These are phyloP conservation scores for Drosophila percnosoma DNA, from an alignment of 2,888 invertebrate species.

Conservation along the genomic window DNA sequence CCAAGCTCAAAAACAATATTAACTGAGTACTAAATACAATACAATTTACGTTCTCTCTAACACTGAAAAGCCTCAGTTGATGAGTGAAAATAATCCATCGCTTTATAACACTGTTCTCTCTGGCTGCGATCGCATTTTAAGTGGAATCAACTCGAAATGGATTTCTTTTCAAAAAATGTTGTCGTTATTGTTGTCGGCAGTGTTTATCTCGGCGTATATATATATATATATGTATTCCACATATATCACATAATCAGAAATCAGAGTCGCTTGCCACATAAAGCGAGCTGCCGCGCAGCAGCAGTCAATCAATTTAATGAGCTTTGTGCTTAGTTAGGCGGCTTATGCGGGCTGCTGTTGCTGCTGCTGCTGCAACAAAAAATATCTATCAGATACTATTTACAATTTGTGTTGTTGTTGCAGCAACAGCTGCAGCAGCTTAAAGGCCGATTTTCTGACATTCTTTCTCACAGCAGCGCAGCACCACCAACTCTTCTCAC, in stretches of 20 bases:
- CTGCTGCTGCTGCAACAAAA: slow-evolving; percentile 16
- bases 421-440: slow-evolving; percentile 35
- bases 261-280: slow-evolving; percentile 30
- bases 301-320: slow-evolving; percentile 65
- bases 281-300: slow-evolving; percentile 12
- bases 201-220: neutral
- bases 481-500: slow-evolving; percentile 30
- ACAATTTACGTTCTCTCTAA: neutral
- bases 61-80: neutral
- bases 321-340: slow-evolving; percentile 33
- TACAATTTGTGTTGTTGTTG: slow-evolving; percentile 16
- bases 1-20: neutral
- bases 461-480: slow-evolving; percentile 56
- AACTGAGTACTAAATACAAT: neutral
- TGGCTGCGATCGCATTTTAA: slow-evolving; percentile 1
- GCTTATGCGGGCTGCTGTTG: slow-evolving; percentile 50
- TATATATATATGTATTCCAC: neutral
- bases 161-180: slow-evolving; percentile 26
- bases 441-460: slow-evolving; percentile 53
- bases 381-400: slow-evolving; percentile 54
- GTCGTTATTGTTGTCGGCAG: neutral
- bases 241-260: slow-evolving; percentile 37
- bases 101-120: neutral
- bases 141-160: slow-evolving; percentile 9
- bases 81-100: neutral